Evolutionary conservation across 1,140 invertebrate species (phyloP).

Genomic region (Neotoxoptera formosana): DNA sequence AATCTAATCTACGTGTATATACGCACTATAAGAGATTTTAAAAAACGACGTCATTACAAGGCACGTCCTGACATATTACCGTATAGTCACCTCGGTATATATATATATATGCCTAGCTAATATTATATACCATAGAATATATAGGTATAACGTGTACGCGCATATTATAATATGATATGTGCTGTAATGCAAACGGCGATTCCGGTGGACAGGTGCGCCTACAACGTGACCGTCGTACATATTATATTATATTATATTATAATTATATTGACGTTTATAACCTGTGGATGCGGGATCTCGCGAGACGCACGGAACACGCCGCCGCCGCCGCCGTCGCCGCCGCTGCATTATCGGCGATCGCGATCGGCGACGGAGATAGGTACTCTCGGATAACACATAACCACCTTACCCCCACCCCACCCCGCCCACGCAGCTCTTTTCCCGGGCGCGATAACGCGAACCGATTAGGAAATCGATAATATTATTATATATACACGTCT

Average conservation of each 20-base stretch:
- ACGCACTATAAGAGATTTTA: not conserved
- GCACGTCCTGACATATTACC: not conserved
- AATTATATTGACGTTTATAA: conserved; percentile 28
- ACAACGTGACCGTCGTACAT: not conserved
- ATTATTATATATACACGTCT: not conserved
- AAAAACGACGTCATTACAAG: not conserved
- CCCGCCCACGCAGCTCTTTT: not conserved
- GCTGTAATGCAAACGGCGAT: not conserved
- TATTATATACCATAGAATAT: not conserved
- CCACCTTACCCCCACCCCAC: not conserved
- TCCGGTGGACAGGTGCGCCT: conserved; percentile 6
- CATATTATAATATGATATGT: not conserved
- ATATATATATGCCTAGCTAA: too few relatives aligned
- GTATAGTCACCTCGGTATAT: not conserved
- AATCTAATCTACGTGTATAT: not conserved
- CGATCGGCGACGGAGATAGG: not conserved
- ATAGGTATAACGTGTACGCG: not conserved
- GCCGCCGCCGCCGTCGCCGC: too few relatives aligned
- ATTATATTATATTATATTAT: too few relatives aligned
- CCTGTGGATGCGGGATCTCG: not conserved
- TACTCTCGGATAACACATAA: not conserved
- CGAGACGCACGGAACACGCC: not conserved
- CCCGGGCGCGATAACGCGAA: not conserved
- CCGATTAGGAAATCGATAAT: conserved; percentile 2
- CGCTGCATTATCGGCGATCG: not conserved